phyloP scores from a whole-genome alignment of 2,113 vertebrate genomes.

The Megalops atlanticus region DNA sequence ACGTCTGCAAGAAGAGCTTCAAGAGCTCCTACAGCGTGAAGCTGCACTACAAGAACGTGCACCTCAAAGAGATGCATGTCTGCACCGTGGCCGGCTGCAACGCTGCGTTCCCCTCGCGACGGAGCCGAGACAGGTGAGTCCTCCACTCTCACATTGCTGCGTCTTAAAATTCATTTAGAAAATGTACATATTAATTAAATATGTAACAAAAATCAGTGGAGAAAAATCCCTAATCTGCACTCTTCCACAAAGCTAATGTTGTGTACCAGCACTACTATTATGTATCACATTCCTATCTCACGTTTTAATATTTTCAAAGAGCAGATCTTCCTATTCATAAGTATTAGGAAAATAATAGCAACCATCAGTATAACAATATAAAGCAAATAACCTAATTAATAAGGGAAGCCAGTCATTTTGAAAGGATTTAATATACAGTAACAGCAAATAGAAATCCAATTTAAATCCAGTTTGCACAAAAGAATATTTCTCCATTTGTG shows the following conservation, averaged over 20 bases:
- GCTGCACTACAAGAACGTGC: constrained; percentile 98
- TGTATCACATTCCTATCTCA: neutral
- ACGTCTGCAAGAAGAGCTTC: constrained; percentile 99
- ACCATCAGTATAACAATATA: neutral
- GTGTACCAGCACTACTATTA: neutral
- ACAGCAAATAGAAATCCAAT: neutral
- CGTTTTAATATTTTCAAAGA: neutral
- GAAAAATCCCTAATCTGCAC: too few species aligned
- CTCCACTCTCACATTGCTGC: neutral
- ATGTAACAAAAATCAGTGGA: neutral
- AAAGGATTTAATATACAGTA: too few species aligned
- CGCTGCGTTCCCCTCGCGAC: constrained; percentile 94
- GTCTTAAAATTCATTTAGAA: neutral
- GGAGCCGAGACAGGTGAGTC: constrained; percentile 98
- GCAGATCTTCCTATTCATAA: neutral
- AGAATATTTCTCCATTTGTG: neutral
- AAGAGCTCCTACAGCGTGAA: constrained; percentile 99
- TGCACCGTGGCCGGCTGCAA: constrained; percentile 98
- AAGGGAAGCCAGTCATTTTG: too few species aligned
- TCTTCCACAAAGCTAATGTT: neutral
- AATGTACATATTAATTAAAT: neutral
- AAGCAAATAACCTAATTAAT: too few species aligned
- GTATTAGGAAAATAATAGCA: neutral
- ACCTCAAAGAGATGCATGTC: constrained; percentile 99
- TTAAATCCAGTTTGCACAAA: neutral